phyloP scores from a whole-genome alignment of 2,797 vertebrate species.

The Takifugu ocellatus region DNA sequence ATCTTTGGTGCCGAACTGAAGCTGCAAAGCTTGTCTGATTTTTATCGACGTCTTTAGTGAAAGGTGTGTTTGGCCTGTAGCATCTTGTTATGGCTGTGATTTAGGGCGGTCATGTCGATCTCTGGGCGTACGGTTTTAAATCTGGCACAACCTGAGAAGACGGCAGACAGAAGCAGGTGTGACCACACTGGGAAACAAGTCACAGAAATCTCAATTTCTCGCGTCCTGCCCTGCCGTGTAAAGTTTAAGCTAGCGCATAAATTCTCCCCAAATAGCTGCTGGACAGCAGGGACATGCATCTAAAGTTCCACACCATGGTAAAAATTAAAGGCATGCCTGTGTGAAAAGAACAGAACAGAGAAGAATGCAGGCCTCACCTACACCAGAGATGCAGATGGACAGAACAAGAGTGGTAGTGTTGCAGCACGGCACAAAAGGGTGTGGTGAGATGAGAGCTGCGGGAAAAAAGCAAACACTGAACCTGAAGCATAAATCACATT shows the following conservation, averaged over 20 bases:
- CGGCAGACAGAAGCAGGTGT: slow-evolving; percentile 3
- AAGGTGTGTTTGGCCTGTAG: neutral
- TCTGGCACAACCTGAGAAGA: slow-evolving; percentile 4
- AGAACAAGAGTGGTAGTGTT: slow-evolving; percentile 1
- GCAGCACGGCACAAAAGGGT: slow-evolving; percentile 19
- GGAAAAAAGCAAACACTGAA: slow-evolving; percentile 1
- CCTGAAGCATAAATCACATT: neutral
- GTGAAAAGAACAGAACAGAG: slow-evolving; percentile 65
- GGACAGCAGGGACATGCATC: slow-evolving; percentile 49
- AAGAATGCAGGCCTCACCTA: slow-evolving; percentile 53
- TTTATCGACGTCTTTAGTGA: slow-evolving; percentile 8
- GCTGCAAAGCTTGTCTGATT: neutral
- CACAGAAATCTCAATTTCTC: neutral
- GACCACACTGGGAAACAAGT: neutral
- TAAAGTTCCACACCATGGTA: slow-evolving; percentile 66
- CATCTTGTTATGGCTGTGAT: slow-evolving; percentile 20
- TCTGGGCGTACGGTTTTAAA: slow-evolving; percentile 16
- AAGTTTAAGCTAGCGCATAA: slow-evolving; percentile 17
- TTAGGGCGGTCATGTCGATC: slow-evolving; percentile 21
- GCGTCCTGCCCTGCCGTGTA: neutral
- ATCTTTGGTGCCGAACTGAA: neutral
- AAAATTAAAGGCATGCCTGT: slow-evolving; percentile 65
- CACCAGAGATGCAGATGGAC: slow-evolving; percentile 24
- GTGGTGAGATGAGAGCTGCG: slow-evolving; percentile 13
- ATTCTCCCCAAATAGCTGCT: slow-evolving; percentile 27